These are phyloP conservation scores for Drosophila kanekoi DNA, from an alignment of 2,888 invertebrate species.

Conservation along the genomic window DNA sequence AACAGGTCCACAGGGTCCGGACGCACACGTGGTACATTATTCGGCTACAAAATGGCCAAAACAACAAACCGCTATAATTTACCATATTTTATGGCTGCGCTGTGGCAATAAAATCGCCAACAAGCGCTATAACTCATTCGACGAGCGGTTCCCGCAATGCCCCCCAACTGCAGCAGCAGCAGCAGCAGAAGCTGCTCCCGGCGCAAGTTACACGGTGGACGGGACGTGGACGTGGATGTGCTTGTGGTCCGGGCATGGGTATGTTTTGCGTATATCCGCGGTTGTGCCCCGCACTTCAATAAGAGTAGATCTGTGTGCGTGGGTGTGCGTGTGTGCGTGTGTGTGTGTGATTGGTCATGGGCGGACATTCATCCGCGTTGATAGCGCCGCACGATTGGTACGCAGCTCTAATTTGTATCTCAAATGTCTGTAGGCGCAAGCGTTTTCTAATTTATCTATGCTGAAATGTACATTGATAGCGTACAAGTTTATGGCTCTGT, in stretches of 20 bases:
- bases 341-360: slow-evolving; percentile 48
- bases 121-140: slow-evolving; percentile 84
- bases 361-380: slow-evolving; percentile 40
- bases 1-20: slow-evolving; percentile 71
- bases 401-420: slow-evolving; percentile 75
- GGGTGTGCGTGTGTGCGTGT: slow-evolving; percentile 13
- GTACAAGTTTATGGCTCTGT: slow-evolving; percentile 72
- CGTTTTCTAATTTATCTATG: slow-evolving; percentile 76
- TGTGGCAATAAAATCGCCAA: slow-evolving; percentile 85
- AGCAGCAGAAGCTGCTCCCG: slow-evolving; percentile 67
- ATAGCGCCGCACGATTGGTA: slow-evolving; percentile 45
- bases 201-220: slow-evolving; percentile 63
- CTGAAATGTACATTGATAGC: slow-evolving; percentile 73
- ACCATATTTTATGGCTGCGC: slow-evolving; percentile 85
- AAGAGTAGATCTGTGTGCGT: slow-evolving; percentile 1
- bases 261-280: slow-evolving; percentile 64
- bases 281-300: slow-evolving; percentile 39
- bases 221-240: neutral
- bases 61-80: slow-evolving; percentile 85
- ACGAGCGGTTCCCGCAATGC: slow-evolving; percentile 57
- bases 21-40: slow-evolving; percentile 82
- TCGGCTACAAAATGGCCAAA: slow-evolving; percentile 84
- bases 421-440: slow-evolving; percentile 57
- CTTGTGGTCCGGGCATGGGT: slow-evolving; percentile 31
- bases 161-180: slow-evolving; percentile 38